Evolutionary conservation across 2,797 vertebrate genomes (phyloP).

Genomic region (Sebastes nivosus): DNA sequence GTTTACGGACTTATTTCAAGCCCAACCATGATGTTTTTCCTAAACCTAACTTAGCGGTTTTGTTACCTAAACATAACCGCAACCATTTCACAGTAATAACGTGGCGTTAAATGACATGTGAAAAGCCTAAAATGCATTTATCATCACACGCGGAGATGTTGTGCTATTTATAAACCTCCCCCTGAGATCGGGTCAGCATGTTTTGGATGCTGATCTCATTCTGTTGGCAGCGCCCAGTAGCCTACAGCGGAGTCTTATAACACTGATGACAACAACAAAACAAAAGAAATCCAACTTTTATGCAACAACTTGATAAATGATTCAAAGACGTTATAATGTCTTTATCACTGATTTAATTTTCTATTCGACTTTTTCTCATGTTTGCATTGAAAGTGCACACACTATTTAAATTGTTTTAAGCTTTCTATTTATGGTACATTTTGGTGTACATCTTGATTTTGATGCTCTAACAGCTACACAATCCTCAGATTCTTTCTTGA

Average conservation of each 20-base stretch:
- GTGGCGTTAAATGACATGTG: not conserved
- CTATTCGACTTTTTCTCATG: not conserved
- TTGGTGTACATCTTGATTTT: not conserved
- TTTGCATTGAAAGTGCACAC: not conserved
- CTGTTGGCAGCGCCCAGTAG: not conserved
- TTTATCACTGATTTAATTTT: not conserved
- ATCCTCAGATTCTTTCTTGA: not conserved
- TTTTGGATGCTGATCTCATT: not conserved
- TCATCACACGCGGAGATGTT: not conserved
- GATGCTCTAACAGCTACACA: not conserved
- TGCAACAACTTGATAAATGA: not conserved
- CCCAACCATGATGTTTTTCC: too few relatives aligned
- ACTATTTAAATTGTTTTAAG: not conserved
- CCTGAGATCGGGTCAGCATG: not conserved
- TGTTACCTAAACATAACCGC: too few relatives aligned
- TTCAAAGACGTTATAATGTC: not conserved
- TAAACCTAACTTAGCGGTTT: rapidly evolving
- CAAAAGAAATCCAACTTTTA: not conserved
- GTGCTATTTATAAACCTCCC: not conserved
- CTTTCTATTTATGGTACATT: not conserved
- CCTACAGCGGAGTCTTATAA: not conserved
- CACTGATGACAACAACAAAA: not conserved
- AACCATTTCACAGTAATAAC: too few relatives aligned
- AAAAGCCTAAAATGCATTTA: not conserved
- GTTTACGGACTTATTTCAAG: too few relatives aligned